phyloP scores from a whole-genome alignment of 2,888 invertebrate species.

The Villa cingulata region DNA sequence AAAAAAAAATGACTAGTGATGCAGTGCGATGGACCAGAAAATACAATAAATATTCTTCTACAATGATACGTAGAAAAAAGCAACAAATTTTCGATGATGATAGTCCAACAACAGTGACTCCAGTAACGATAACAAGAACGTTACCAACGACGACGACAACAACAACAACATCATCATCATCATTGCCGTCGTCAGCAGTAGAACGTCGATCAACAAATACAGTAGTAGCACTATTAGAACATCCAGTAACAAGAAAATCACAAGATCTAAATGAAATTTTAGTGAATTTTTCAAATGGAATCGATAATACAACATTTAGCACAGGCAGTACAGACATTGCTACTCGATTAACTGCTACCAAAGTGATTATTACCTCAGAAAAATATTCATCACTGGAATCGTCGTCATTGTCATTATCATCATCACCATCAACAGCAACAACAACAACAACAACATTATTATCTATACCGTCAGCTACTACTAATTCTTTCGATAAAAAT shows the following conservation, averaged over 20 bases:
- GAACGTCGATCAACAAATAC: no score
- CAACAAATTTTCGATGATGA: not conserved
- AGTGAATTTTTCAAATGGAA: not conserved
- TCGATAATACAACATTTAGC: not conserved
- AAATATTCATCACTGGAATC: no score
- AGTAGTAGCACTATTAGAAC: not conserved
- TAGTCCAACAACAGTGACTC: not conserved
- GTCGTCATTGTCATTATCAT: no score
- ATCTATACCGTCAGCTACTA: no score
- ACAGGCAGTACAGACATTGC: no score
- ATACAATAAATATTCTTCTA: not conserved
- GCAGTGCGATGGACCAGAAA: constrained; percentile 30
- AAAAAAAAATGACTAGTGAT: constrained; percentile 33
- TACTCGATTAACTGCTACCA: no score
- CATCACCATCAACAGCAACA: not conserved
- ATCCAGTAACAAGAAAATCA: no score
- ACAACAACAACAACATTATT: no score
- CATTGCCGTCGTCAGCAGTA: no score
- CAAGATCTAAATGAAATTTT: not conserved
- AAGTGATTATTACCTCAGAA: no score
- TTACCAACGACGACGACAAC: not conserved
- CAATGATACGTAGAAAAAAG: not conserved
- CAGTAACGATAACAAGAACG: not conserved
- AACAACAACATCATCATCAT: not conserved
- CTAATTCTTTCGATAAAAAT: no score